A percentile compares a stretch with the other conserved stretches of the same genome.
Conservation (phyloP, 2,113 vertebrate genomes). For the Oceanodroma tethys region DNA sequence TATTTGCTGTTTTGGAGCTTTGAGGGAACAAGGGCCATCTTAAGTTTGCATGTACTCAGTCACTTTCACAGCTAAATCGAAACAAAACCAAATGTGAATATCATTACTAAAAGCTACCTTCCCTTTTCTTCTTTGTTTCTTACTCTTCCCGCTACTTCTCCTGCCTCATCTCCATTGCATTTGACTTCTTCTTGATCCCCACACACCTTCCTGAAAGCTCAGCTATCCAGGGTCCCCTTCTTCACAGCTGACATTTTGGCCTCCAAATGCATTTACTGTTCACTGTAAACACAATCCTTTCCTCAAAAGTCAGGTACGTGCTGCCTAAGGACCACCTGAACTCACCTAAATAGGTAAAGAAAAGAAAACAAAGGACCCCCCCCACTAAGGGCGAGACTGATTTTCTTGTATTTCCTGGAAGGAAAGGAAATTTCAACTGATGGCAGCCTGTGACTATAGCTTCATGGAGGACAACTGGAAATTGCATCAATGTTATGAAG, state of each 20-base stretch:
- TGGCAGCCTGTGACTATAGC: neutral
- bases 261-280: neutral
- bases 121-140: neutral
- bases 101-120: neutral
- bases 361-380: too few species aligned
- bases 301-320: neutral
- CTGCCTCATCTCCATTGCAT: neutral
- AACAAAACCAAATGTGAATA: neutral
- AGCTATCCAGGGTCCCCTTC: neutral
- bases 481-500: neutral
- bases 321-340: neutral
- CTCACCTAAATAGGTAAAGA: neutral
- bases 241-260: neutral
- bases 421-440: neutral
- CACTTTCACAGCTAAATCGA: neutral
- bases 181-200: neutral
- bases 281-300: neutral
- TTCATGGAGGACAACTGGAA: neutral
- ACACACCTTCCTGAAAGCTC: neutral
- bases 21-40: neutral
- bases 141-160: neutral
- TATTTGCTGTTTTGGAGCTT: neutral
- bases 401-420: neutral
- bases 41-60: neutral
- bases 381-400: rapidly evolving